These are phyloP conservation scores for Paraescarpia echinospica DNA, from an alignment of 1,140 invertebrate species.

Conservation along the genomic window DNA sequence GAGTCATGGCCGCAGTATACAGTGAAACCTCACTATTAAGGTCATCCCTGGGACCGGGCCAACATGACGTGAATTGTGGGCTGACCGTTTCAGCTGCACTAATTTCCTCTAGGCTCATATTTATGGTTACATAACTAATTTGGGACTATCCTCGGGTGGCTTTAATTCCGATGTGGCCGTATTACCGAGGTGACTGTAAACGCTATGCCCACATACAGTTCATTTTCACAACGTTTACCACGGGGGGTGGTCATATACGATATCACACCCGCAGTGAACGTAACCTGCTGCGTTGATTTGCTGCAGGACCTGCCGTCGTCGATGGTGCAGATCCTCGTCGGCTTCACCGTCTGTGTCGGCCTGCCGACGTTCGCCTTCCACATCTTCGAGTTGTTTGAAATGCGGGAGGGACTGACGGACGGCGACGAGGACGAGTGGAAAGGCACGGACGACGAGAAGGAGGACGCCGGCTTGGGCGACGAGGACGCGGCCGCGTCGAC, in stretches of 20 bases:
- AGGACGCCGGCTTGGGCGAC: background rate
- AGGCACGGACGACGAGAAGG: background rate
- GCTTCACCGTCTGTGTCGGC: background rate
- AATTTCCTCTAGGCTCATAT: too few species aligned
- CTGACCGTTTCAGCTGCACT: too few species aligned
- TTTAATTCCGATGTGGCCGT: too few species aligned
- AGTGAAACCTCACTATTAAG: too few species aligned
- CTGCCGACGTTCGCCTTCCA: background rate
- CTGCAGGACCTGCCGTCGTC: background rate
- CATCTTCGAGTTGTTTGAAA: background rate
- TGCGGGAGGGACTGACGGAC: background rate
- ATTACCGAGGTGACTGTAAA: too few species aligned
- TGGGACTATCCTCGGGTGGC: too few species aligned
- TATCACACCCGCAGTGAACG: background rate
- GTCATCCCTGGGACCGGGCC: too few species aligned
- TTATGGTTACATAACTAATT: too few species aligned
- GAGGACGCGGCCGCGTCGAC: background rate
- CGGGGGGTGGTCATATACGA: background rate
- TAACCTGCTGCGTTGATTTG: background rate
- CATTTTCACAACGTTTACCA: too few species aligned
- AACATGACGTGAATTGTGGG: too few species aligned
- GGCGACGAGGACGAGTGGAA: background rate
- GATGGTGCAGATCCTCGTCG: slow-evolving; percentile 3
- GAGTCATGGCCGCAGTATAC: too few species aligned
- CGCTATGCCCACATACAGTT: too few species aligned